Conservation (phyloP, 2,113 vertebrate genomes). For the Engystomops pustulosus region DNA sequence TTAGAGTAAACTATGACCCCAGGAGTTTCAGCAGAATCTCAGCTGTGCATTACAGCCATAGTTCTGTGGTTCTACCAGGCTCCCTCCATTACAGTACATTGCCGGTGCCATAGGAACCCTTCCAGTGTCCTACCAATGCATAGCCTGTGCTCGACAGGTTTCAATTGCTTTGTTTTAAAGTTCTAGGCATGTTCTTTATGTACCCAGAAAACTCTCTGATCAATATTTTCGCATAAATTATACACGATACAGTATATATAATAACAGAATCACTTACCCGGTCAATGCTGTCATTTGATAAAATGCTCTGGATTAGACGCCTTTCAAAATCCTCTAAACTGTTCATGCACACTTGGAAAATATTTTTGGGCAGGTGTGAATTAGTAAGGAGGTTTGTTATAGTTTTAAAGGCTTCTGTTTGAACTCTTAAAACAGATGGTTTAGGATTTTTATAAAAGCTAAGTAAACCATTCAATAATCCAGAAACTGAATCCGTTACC, state of each 20-base stretch:
- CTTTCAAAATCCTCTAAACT: slow-evolving; percentile 79
- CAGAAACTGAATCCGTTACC: slow-evolving; percentile 76
- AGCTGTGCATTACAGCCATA: too few species aligned
- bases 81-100: too few species aligned
- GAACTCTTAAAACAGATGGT: slow-evolving; percentile 67
- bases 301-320: slow-evolving; percentile 76
- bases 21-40: too few species aligned
- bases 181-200: background rate
- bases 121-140: too few species aligned
- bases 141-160: too few species aligned
- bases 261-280: slow-evolving; percentile 76
- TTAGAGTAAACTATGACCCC: too few species aligned
- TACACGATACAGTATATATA: background rate
- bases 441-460: slow-evolving; percentile 71
- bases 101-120: too few species aligned
- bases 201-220: background rate
- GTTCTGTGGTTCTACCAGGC: too few species aligned
- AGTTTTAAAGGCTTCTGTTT: slow-evolving; percentile 73
- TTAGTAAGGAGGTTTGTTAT: slow-evolving; percentile 72
- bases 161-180: too few species aligned
- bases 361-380: slow-evolving; percentile 66
- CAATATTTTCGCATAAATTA: background rate
- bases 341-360: slow-evolving; percentile 71
- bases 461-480: slow-evolving; percentile 78
- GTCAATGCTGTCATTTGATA: slow-evolving; percentile 70